A percentile compares a stretch with the other conserved stretches of the same genome.
These are phyloP conservation scores for Drosophila takahashii DNA, from an alignment of 1,140 invertebrate species.

Conservation along the genomic window DNA sequence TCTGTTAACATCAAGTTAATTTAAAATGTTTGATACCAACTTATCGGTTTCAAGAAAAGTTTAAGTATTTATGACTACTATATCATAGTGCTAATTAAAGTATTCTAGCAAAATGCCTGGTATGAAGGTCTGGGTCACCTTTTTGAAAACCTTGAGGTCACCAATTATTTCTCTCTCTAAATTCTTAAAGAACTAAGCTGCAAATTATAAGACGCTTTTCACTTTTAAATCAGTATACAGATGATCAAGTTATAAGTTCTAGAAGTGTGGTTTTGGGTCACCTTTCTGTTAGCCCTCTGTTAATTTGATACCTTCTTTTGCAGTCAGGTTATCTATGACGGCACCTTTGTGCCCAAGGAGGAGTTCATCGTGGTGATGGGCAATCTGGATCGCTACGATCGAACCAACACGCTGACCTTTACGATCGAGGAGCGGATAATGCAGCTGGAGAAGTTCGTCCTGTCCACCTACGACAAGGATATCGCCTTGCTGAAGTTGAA, in stretches of 20 bases:
- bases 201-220: no score
- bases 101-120: background rate
- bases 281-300: no score
- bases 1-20: background rate
- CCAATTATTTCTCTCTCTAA: no score
- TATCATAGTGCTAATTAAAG: background rate
- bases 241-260: no score
- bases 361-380: constrained; percentile 75
- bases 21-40: background rate
- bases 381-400: constrained; percentile 72
- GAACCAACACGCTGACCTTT: constrained; percentile 59
- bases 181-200: no score
- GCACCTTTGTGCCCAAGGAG: constrained; percentile 56
- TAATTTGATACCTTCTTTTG: background rate
- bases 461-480: constrained; percentile 62
- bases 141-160: no score
- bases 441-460: constrained; percentile 45
- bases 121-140: no score
- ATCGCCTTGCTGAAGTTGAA: constrained; percentile 62
- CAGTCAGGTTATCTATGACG: constrained; percentile 61
- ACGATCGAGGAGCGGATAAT: constrained; percentile 47
- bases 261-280: no score
- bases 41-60: background rate
- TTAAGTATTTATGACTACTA: background rate
- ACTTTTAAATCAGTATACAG: no score